Evolutionary conservation across 2,113 vertebrate species (phyloP), one percentile per base, ranked within the genome.

Genomic region (Myocastor coypus): DNA sequence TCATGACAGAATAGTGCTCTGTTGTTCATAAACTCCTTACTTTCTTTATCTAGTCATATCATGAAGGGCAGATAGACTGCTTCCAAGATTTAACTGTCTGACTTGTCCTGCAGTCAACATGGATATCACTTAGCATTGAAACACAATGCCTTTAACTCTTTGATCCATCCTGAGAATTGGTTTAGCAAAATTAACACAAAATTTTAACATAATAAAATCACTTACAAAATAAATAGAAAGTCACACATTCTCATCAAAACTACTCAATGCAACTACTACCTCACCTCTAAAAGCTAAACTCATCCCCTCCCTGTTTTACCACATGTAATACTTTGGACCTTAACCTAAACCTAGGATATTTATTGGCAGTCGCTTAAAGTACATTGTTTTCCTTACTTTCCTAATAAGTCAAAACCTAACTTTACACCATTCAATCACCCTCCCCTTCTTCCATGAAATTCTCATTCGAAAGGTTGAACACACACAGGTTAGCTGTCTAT

Each of bases 171-270:
- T 92, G 63, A 81, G 16, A 19, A 89, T 2, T 30, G 52, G 22
- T 12, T 95, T 3, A 68, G 52, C 68, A 83, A 95, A 94, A 93
- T n/a, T 40, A 55, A 94, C 24, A 63, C 24, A 75, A 52, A 92
- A 24, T 78, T 92, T 87, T 66, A 93, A 87, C 59, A 95, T 87
- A 92, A 91, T 26, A 28, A 37, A 92, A 34, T 89, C 83, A 66
- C 57, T 85, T 59, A 91, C 2, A 73, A 93, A 94, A 82, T 71
- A 73, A 93, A 66, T 19, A 34, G 34, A 71, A 89, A 94, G 7
- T 13, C 22, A 32, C 10, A 42, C 46, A 92, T 88, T 93, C 84
- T 52, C 46, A 91, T 34, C 2, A 63, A 73, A 89, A 92, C 37
- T 26, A 77, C 68, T 64, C 50, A 68, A 82, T n/a, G 4, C 26